Evolutionary conservation across 1,140 invertebrate species (phyloP), one percentile per base, ranked within the genome.

Genomic region (Plodia interpunctella): DNA sequence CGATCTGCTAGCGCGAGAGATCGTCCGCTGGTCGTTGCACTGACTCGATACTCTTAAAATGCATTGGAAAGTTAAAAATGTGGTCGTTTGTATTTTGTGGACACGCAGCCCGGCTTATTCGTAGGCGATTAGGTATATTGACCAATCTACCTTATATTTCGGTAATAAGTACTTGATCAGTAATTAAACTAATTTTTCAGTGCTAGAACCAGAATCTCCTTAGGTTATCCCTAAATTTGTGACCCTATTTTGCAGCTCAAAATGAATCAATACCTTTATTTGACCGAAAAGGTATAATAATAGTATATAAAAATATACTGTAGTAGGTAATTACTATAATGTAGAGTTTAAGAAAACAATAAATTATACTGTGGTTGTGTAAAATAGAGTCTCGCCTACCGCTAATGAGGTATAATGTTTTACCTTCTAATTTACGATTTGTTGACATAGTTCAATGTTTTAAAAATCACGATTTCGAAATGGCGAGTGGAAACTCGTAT

Each of bases 21-120:
- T 80, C 81, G 83, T 80, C 79, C 78, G 68, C 72, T 87, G 84
- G 86, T 87, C 84, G 86, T 87, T 88, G 86, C 86, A 88, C 86
- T 83, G 79, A 79, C 75, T 75, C 74, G 74, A 79, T 78, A 78
- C 80, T 75, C 82, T 83, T 78, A 76, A 87, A 88, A 87, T 83
- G 76, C 83, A 87, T 87, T 88, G 76, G 86, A 88, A 88, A 88
- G 83, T 87, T 75, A 83, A 77, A 83, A 88, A 77, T 72, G 70
- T 80, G 72, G 74, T 72, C 72, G 52, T 68, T 63, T 66, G 58
- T 73, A 68, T 65, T 74, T 61, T 68, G 55, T 55, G 38, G 28
- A 44, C 38, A 44, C 15, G 5, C 13, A n/a, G 38, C 1, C 13
- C 13, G 38, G n/a, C 15, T 15, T 44, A 15, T n/a, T 17, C 38